phyloP scores from a whole-genome alignment of 1,140 invertebrate genomes.

The Caenorhabditis tropicalis region DNA sequence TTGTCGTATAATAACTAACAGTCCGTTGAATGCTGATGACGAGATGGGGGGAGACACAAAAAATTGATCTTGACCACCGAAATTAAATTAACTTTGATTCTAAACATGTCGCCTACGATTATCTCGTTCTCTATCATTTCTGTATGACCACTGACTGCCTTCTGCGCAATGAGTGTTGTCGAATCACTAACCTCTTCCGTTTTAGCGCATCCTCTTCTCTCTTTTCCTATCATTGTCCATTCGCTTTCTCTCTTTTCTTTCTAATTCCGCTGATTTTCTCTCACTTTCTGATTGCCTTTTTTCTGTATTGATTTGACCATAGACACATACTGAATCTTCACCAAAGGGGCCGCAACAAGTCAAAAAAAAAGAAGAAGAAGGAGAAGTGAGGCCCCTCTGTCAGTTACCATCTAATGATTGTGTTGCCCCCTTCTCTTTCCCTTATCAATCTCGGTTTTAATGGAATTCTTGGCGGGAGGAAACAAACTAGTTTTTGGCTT shows the following conservation, averaged over 20 bases:
- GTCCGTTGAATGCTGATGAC: not conserved
- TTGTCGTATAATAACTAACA: not conserved
- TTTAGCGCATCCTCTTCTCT: not conserved
- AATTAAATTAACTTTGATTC: slow-evolving; percentile 19
- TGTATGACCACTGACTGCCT: not conserved
- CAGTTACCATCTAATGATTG: slow-evolving; percentile 31
- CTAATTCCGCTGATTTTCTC: slow-evolving; percentile 28
- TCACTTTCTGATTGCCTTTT: slow-evolving; percentile 19
- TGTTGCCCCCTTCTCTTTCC: not conserved
- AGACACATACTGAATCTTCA: slow-evolving; percentile 8
- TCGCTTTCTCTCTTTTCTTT: not conserved
- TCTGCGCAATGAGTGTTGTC: not conserved
- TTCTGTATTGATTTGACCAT: not conserved
- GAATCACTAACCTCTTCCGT: not conserved
- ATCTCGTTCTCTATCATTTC: slow-evolving; percentile 27
- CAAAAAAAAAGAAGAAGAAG: too few species aligned
- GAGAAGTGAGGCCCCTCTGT: too few species aligned
- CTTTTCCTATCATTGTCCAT: not conserved
- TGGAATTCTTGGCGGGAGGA: not conserved
- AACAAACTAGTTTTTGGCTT: not conserved
- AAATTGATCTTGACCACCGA: not conserved
- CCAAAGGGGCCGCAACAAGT: not conserved
- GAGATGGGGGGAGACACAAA: too few species aligned
- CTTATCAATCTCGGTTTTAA: slow-evolving; percentile 9
- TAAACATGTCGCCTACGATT: slow-evolving; percentile 27